Conservation (phyloP, 1,140 invertebrate species). For the Tenebrio molitor region DNA sequence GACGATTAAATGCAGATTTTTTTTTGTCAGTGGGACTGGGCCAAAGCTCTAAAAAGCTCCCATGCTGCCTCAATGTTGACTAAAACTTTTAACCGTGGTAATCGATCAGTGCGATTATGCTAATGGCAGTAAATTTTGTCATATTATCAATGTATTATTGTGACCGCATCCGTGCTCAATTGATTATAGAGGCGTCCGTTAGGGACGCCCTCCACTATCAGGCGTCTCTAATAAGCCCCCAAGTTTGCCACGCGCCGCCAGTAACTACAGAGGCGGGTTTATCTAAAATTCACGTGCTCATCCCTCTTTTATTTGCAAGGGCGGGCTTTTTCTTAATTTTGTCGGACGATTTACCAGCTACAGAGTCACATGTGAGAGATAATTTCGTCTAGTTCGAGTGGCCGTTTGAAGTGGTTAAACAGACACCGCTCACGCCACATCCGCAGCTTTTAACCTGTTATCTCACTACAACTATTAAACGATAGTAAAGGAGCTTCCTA, state of each 20-base stretch:
- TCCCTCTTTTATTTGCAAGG: neutral
- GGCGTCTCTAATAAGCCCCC: constrained; percentile 17
- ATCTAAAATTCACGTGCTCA: constrained; percentile 20
- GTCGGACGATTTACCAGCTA: constrained; percentile 20
- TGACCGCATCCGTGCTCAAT: constrained; percentile 18
- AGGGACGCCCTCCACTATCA: neutral
- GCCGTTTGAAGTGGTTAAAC: constrained; percentile 40
- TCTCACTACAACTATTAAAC: constrained; percentile 29
- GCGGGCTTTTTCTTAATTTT: neutral
- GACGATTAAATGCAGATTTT: too few species aligned
- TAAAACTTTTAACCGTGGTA: too few species aligned
- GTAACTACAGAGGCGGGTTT: constrained; percentile 25
- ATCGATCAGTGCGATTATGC: neutral
- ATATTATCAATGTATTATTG: constrained; percentile 20
- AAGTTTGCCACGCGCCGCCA: constrained; percentile 7
- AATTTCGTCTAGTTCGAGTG: constrained; percentile 41
- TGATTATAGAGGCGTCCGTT: constrained; percentile 9
- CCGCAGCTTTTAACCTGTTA: constrained; percentile 43
- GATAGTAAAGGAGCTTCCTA: constrained; percentile 24
- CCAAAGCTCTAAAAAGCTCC: too few species aligned
- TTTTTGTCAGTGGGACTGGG: too few species aligned
- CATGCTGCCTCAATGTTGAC: too few species aligned
- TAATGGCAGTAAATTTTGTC: constrained; percentile 29
- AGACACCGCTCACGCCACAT: constrained; percentile 41
- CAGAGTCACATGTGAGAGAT: constrained; percentile 35